These are phyloP conservation scores for Meliscaeva auricollis DNA, from an alignment of 2,888 invertebrate species.

Conservation along the genomic window DNA sequence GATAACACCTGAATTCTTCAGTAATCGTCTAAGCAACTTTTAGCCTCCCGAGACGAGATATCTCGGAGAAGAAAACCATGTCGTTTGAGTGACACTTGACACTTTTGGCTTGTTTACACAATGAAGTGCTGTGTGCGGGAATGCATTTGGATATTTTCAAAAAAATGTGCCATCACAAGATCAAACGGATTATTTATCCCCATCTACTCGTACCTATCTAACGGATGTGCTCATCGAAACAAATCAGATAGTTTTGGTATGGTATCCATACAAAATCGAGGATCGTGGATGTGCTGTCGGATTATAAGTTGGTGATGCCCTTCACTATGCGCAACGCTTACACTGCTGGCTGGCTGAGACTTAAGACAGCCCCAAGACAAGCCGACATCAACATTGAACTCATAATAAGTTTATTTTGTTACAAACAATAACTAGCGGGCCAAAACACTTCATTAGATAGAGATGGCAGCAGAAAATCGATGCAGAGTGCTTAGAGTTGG, in stretches of 20 bases:
- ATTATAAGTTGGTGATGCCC: conserved; percentile 56
- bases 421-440: conserved; percentile 62
- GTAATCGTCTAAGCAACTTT: conserved; percentile 58
- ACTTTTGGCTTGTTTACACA: conserved; percentile 57
- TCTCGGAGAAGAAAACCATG: conserved; percentile 59
- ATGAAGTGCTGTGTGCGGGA: conserved; percentile 51
- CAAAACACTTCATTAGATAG: conserved; percentile 70
- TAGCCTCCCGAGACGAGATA: conserved; percentile 44
- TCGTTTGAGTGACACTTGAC: conserved; percentile 73
- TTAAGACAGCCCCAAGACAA: conserved; percentile 14
- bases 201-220: conserved; percentile 19
- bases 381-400: conserved; percentile 47
- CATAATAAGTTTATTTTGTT: conserved; percentile 63
- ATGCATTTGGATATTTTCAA: conserved; percentile 57
- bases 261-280: conserved; percentile 53
- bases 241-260: conserved; percentile 55
- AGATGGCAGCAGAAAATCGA: conserved; percentile 42
- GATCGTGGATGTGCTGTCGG: conserved; percentile 62
- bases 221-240: conserved; percentile 70
- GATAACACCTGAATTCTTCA: conserved; percentile 69
- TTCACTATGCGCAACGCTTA: conserved; percentile 44
- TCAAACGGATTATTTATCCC: conserved; percentile 57
- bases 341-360: conserved; percentile 5
- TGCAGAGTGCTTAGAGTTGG: conserved; percentile 35
- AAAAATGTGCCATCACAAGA: conserved; percentile 50